Evolutionary conservation across 2,888 invertebrate species (phyloP).

Genomic region (Drosophila yooni): DNA sequence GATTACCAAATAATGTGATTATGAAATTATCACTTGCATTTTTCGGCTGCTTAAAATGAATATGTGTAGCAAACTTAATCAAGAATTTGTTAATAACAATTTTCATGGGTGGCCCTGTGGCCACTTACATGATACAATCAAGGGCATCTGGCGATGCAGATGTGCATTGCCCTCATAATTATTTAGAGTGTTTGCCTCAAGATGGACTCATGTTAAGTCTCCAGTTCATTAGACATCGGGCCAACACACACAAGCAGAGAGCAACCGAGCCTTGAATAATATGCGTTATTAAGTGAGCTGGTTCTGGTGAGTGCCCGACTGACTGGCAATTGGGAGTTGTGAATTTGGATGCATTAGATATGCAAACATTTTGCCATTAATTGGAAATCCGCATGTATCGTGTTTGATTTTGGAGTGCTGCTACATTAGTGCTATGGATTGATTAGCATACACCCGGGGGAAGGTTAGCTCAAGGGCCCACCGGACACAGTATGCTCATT

Average conservation of each 20-base stretch:
- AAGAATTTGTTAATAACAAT: neutral
- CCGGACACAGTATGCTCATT: conserved; percentile 58
- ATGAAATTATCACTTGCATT: neutral
- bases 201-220: conserved; percentile 46
- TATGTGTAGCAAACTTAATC: neutral
- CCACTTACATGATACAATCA: neutral
- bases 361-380: conserved; percentile 69
- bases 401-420: conserved; percentile 50
- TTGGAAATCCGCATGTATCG: conserved; percentile 64
- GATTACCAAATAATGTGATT: neutral
- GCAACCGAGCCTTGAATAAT: conserved; percentile 58
- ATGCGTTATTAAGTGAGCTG: conserved; percentile 62
- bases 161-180: conserved; percentile 24
- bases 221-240: conserved; percentile 52
- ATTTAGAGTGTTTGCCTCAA: conserved; percentile 45
- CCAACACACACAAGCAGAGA: conserved; percentile 13
- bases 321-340: conserved; percentile 20
- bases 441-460: conserved; percentile 44
- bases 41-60: neutral
- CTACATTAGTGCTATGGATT: conserved; percentile 49
- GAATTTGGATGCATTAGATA: conserved; percentile 50
- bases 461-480: conserved; percentile 13
- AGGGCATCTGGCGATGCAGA: neutral
- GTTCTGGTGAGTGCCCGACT: neutral
- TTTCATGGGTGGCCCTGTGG: neutral